These are phyloP conservation scores for Sarcophaga variegata DNA, from an alignment of 2,888 invertebrate genomes.

Conservation along the genomic window DNA sequence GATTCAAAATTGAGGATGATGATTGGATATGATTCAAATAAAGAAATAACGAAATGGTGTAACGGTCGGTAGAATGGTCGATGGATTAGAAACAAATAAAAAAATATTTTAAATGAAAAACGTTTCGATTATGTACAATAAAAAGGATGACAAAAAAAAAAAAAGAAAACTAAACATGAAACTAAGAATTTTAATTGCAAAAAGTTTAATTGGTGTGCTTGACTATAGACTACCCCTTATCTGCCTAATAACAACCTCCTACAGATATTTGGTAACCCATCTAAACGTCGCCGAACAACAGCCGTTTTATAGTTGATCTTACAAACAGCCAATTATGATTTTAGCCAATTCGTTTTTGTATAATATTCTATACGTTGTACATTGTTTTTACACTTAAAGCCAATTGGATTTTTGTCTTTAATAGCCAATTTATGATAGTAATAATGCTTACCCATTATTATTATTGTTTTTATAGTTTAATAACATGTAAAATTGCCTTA, in stretches of 20 bases:
- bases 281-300: constrained; percentile 29
- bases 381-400: constrained; percentile 68
- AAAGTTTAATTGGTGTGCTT: constrained; percentile 44
- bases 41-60: background rate
- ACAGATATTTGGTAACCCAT: background rate
- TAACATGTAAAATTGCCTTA: constrained; percentile 28
- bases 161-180: constrained; percentile 41
- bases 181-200: constrained; percentile 37
- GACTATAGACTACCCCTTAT: background rate
- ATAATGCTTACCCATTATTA: constrained; percentile 51
- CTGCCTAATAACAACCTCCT: background rate
- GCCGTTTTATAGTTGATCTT: constrained; percentile 38
- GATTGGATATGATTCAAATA: constrained; percentile 20
- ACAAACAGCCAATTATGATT: constrained; percentile 49
- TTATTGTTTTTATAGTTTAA: constrained; percentile 10
- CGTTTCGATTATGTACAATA: background rate
- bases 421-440: constrained; percentile 74
- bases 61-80: constrained; percentile 1
- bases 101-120: background rate
- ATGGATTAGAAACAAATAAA: constrained; percentile 1
- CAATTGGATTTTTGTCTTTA: constrained; percentile 80
- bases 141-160: constrained; percentile 47
- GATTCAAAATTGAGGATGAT: constrained; percentile 45
- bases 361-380: constrained; percentile 20
- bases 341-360: constrained; percentile 59